Base-by-base conservation (phyloP, 92 coral and sea anemone genomes). In the Zoanthus sansibaricus region DNA sequence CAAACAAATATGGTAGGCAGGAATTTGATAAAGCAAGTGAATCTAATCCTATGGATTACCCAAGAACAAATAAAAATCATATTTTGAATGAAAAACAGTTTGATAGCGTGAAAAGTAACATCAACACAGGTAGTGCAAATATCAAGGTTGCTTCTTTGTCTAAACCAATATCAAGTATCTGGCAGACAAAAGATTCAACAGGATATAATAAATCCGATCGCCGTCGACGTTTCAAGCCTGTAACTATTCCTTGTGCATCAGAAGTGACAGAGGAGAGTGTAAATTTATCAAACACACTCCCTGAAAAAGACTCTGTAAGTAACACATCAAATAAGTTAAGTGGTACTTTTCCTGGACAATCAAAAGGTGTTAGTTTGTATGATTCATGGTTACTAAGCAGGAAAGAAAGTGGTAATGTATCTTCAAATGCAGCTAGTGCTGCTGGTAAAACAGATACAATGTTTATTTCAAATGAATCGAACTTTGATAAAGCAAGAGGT, bases 191-290 rank as follows among this genome's bases (percentile, higher is more conserved):
- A 64, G 85, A 48, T 30, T 48, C 72, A n/a, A 45, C 86, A 11
- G 91, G 86, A 14, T 74, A 55, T 4, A 89, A 66, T 49, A 67
- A 89, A 30, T 93, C 98, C 61, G 86, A 91, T 13, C 89, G 94
- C 54, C 98, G 98, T 30, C 87, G 98, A 13, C 93, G 94, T 9
- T 94, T 94, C 83, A 94, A 94, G 82, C 98, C 98, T 20, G 98
- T 94, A 15, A 71, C 95, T 30, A 55, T 94, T 32, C 85, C 91
- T 16, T 83, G 74, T 48, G 91, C 84, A 56, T 77, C 64, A 54
- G 75, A 73, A 17, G 44, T 42, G 49, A 46, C 54, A 74, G 91
- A 89, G n/a, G 89, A 94, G 72, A 76, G 68, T 32, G 46, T 20
- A 21, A 66, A 51, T 4, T 70, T 91, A 71, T 72, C 78, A 54